Evolutionary conservation across 2,888 invertebrate genomes (phyloP), one percentile per base, ranked within the genome.

Genomic region (Lochmaea capreae): DNA sequence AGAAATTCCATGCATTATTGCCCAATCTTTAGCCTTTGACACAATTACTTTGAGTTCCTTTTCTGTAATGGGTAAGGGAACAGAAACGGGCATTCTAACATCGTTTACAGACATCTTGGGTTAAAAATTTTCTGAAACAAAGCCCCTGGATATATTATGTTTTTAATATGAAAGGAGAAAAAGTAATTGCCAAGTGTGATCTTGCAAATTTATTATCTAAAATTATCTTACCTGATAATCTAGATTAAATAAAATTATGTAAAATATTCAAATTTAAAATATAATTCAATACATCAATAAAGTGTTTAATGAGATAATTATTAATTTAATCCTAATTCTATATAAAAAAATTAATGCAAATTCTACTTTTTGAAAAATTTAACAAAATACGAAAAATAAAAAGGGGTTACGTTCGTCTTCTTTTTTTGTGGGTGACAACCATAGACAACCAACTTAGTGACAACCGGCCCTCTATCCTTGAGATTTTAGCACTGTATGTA

Each of bases 11-110:
- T 95, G 94, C 93, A 95, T 94, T 54, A 95, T 84, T 1, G 94
- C 94, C 93, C 93, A 95, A 85, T 95, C 95, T 85, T 93, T 95
- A 0, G 94, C 92, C 85, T 94, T 94, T 72, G 91, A 90, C 1
- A 92, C 89, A 49, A 95, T 87, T 78, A 92, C 92, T 22, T 89
- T 82, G 59, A 96, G 88, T 18, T 89, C 87, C 71, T 91, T 89
- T 22, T 90, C 87, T 0, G 92, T 88, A 72, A 96, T 83, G 1
- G 94, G 94, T 76, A 95, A 80, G 5, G 91, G 88, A 73, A 95
- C 84, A 83, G 92, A 91, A 22, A 90, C 87, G 18, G 90, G 87
- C 59, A 95, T 85, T 69, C 59, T 72, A 57, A 14, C 11, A 18
- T 49, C 18, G 39, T 39, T 26, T 46, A 61, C 52, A 16, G 65